Evolutionary conservation across 2,797 vertebrate genomes (phyloP), one percentile per base, ranked within the genome.

Genomic region (Catamblyrhynchus diadema): DNA sequence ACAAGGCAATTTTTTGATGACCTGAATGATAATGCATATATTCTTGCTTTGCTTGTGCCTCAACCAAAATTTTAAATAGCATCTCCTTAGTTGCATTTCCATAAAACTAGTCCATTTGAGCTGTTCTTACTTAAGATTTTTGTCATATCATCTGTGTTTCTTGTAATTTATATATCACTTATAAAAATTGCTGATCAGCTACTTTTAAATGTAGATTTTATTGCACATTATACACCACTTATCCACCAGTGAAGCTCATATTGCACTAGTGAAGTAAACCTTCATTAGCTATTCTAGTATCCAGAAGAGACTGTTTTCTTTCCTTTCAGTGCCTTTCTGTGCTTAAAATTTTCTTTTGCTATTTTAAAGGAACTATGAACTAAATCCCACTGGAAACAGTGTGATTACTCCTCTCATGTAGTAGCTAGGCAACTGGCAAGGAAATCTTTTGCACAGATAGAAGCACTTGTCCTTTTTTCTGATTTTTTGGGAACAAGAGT

Each of bases 341-440:
- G 39, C 88, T 94, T 77, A 82, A 91, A 60, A 33, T 85, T 67
- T 69, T 62, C 10, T 67, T 88, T 54, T 72, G 19, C 41, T 91
- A 15, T 65, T 72, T 48, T 92, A 44, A 91, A 93, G 60, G 62
- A 67, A 37, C 41, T 66, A 3, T 87, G 77, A 24, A 37, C 22
- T 27, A 71, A 92, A 67, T 50, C 45, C 39, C 79, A 33, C 61
- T 82, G 69, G 64, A 80, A 87, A 27, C 19, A 51, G 17, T 47
- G n/a, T 80, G 71, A 86, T 73, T 86, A 51, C 33, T 81, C 33
- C n/a, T 89, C 47, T 94, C 21, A 71, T 35, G 19, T 78, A 81
- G 86, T 91, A 95, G 39, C 91, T 93, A 92, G 79, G 90, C 90
- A 95, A 97, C 86, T 65, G 72, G 45, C 21, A 74, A 45, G 5